Percentiles rank a stretch among this genome's conserved stretches.
phyloP scores from a whole-genome alignment of 2,797 vertebrate species.

The Clarias laeviceps region DNA sequence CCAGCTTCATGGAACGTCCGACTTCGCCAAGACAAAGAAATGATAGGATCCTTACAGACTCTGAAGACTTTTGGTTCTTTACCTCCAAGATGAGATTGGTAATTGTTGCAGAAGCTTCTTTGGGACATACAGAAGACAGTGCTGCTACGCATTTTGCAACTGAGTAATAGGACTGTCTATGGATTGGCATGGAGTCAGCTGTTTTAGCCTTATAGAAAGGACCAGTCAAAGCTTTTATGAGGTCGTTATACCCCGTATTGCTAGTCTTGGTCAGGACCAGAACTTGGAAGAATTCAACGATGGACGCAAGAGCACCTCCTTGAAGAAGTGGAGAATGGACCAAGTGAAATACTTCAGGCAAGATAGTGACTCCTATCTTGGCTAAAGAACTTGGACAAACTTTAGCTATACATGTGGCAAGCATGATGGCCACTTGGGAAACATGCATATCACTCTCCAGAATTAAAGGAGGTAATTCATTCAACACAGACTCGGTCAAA shows the following conservation, averaged over 20 bases:
- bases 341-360: constrained; percentile 80
- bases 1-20: constrained; percentile 80
- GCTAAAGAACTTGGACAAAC: constrained; percentile 81
- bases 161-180: constrained; percentile 86
- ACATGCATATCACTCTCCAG: constrained; percentile 91
- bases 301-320: constrained; percentile 78
- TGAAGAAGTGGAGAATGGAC: constrained; percentile 89
- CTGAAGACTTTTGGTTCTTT: constrained; percentile 75
- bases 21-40: constrained; percentile 89
- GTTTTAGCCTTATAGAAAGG: constrained; percentile 70
- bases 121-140: constrained; percentile 80
- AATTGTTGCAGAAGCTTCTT: constrained; percentile 77
- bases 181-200: constrained; percentile 47
- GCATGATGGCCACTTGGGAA: constrained; percentile 81
- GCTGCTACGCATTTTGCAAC: constrained; percentile 88
- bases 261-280: constrained; percentile 78
- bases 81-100: constrained; percentile 81
- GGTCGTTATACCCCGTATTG: constrained; percentile 74
- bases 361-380: constrained; percentile 78
- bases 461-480: constrained; percentile 84
- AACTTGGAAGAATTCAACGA: constrained; percentile 82
- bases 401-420: constrained; percentile 82
- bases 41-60: constrained; percentile 82
- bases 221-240: constrained; percentile 81
- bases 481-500: constrained; percentile 79